Conservation (phyloP, 2,797 vertebrate species). For the Heliangelus exortis region DNA sequence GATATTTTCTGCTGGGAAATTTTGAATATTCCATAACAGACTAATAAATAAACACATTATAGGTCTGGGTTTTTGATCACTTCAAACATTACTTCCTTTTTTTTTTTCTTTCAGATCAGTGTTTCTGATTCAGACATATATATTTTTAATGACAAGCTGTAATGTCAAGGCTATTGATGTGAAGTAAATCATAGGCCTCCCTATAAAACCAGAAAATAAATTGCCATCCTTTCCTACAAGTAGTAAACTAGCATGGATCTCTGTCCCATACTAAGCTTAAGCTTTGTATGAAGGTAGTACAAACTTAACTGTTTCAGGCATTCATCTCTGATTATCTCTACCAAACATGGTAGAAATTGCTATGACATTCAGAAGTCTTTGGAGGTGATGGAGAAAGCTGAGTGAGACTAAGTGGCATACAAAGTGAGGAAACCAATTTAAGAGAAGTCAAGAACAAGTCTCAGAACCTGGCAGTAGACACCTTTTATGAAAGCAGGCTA, state of each 20-base stretch:
- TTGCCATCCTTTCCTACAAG: not conserved
- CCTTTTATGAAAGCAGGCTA: slow-evolving; percentile 2
- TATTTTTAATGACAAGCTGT: not conserved
- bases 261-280: not conserved
- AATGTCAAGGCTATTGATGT: not conserved
- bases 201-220: not conserved
- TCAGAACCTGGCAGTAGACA: not conserved
- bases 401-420: not conserved
- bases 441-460: not conserved
- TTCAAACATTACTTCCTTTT: not conserved
- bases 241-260: not conserved
- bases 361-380: not conserved
- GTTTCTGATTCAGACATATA: not conserved
- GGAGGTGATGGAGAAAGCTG: not conserved
- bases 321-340: not conserved
- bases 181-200: not conserved
- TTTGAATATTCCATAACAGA: not conserved
- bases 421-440: not conserved
- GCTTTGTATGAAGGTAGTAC: not conserved
- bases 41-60: not conserved
- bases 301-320: not conserved
- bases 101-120: not conserved
- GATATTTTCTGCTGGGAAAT: not conserved
- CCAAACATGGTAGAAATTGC: not conserved
- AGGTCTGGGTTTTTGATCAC: not conserved